Evolutionary conservation across 2,113 vertebrate species (phyloP), one percentile per base, ranked within the genome.

Genomic region (Indicator indicator): DNA sequence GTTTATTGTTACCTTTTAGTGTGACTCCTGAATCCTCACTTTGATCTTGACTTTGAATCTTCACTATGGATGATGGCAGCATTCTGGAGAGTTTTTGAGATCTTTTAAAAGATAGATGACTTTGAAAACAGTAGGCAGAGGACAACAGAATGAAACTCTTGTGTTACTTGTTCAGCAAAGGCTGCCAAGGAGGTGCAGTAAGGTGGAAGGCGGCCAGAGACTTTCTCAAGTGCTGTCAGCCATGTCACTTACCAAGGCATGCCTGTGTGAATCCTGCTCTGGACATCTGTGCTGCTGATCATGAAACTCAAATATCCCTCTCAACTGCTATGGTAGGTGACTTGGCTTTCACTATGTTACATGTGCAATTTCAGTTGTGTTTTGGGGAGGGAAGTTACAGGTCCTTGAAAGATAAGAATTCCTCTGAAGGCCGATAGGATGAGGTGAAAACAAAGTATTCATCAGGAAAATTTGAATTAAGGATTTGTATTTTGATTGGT

Each of bases 111-210:
- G 12, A 48, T 3, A 60, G 6, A 28, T 5, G 6, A 36, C 64
- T 73, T 83, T 69, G 9, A 40, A 73, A 60, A 56, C 3, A 1
- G 6, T 21, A 28, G 9, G 7, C 1, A 5, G 70, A 59, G 23
- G 18, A 11, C 28, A 48, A 32, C 4, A 12, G 60, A 83, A 60
- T 11, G 26, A 79, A 68, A 0, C 5, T 6, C 12, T 46, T 55
- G 6, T 3, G 0, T 20, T 1, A 1, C 9, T 1, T 0, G 7
- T 59, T 71, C 62, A 40, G 10, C 6, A 5, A 28, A 42, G 26
- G 32, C 32, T 44, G 9, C 17, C 9, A 5, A 30, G 40, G 28
- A 44, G 27, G 19, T 24, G 14, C 26, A 44, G n/a, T 27, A 44
- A 54, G 38, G 9, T 7, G 6, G 13, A 5, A 11, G 14, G 54